Base-by-base conservation (phyloP, 2,113 vertebrate genomes). In the Dasyornis broadbenti region DNA sequence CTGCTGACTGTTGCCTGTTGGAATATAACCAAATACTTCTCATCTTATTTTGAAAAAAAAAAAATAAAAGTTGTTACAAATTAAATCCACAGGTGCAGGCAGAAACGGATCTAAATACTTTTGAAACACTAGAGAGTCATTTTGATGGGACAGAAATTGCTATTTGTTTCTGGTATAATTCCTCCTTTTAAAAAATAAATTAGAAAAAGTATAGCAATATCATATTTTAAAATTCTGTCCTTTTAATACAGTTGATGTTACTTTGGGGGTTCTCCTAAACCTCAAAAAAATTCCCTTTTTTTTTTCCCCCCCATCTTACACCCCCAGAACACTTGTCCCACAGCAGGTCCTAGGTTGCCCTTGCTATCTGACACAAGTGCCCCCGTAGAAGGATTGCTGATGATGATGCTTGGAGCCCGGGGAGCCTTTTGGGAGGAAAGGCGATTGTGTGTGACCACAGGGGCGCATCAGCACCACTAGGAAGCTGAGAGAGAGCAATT, bases 401-500 rank as follows among this genome's bases (percentile, higher is more conserved):
- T 44, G 9, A 3, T 10, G 4, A 5, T 53, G 49, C 47, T 35
- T 19, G 31, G 64, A n/a, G 3, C 12, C 31, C 2, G 2, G 8
- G 80, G 26, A 78, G 33, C 47, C 13, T 47, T 79, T 40, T 37
- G 57, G 68, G 64, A 44, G 49, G 20, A 65, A 30, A 4, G 15
- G 8, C 17, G 49, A 7, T 49, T 28, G 19, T 40, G 12, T 1
- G 0, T 37, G 45, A 33, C 49, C 7, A 10, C 0, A 3, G 16
- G 49, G 35, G 35, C 86, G 27, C 39, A 63, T 28, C 61, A 39
- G 49, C 53, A 60, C 47, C 14, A 2, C 18, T 2, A 30, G 47
- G 68, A 50, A 89, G 69, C 52, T 42, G 44, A 60, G 53, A 44
- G 31, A 5, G 6, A 13, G 15, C 33, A 52, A 8, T 21, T 64